Base-by-base conservation (phyloP, 2,888 invertebrate species). In the Petrolisthes cinctipes region DNA sequence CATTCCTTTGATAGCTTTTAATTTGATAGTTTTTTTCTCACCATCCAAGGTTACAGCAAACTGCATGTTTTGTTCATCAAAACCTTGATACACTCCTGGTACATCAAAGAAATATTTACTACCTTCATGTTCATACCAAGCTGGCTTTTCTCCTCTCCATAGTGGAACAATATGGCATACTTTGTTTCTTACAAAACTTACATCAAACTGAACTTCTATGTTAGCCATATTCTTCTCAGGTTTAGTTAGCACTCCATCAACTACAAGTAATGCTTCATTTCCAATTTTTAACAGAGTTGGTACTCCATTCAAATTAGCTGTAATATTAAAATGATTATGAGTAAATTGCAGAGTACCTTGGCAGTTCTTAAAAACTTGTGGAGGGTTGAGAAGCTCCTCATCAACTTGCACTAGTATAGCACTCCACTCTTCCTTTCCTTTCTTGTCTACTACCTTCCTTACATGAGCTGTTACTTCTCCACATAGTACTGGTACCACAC, bases 61-160 rank as follows among this genome's bases (percentile, higher is more conserved):
- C 53, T 56, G 23, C 76, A 84, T 37, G n/a, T 56, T 61, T 5
- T 66, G 9, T 20, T 53, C 37, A 56, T 66, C 5, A n/a, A 3
- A 54, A 20, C 84, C 84, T 61, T 23, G 51, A 20, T 84, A 84
- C 9, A 78, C 14, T 5, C 66, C 84, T 51, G 51, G 66, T 66
- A 75, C 76, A 78, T 84, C 84, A 53, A 14, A 76, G 66, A 66
- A 78, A 20, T 66, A 78, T 20, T 20, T 76, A 6, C 14, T 17
- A 11, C 20, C n/a, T 54, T 54, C 20, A 5, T 7, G 53, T 66
- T 51, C 7, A 37, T 76, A 20, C 66, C n/a, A 53, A n/a, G 23
- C 84, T 78, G 84, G 84, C 66, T 84, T 84, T 61, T 78, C 53
- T 11, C 84, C 84, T 9, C 51, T 37, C 84, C 84, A 84, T 11